These are phyloP conservation scores for Xenops minutus DNA, from an alignment of 2,797 vertebrate species.

Conservation along the genomic window DNA sequence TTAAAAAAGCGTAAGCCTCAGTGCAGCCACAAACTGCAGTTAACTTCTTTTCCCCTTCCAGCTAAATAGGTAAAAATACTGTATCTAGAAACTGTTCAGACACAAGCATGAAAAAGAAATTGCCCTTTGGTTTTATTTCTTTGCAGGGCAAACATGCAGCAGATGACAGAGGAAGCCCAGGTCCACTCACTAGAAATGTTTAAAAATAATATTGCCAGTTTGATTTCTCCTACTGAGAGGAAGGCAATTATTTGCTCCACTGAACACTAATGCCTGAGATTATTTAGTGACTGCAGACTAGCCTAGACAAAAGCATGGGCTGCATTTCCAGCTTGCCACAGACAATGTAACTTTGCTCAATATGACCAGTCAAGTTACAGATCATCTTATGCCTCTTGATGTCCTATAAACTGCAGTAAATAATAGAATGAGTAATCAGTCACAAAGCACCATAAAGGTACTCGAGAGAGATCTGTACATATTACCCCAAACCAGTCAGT, in stretches of 20 bases:
- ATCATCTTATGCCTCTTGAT: background rate
- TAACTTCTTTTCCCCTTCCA: background rate
- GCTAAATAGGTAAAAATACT: background rate
- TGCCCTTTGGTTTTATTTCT: background rate
- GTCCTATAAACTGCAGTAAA: background rate
- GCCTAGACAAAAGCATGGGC: background rate
- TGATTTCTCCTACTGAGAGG: background rate
- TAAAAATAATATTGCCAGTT: background rate
- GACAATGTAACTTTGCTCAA: background rate
- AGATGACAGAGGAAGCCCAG: background rate
- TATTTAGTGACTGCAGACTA: background rate
- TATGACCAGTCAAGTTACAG: background rate
- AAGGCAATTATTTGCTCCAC: constrained; percentile 22
- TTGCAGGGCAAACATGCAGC: background rate
- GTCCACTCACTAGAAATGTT: background rate
- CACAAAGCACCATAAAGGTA: background rate
- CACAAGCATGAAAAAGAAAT: background rate
- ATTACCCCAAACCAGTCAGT: background rate
- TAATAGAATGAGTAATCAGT: background rate
- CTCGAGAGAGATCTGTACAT: rapidly evolving
- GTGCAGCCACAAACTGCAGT: background rate
- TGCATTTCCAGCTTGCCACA: background rate
- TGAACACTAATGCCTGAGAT: background rate
- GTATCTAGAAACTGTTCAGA: background rate
- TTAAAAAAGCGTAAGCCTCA: background rate